These are phyloP conservation scores for Cantharis flavilabris DNA, from an alignment of 2,888 invertebrate species.

Conservation along the genomic window DNA sequence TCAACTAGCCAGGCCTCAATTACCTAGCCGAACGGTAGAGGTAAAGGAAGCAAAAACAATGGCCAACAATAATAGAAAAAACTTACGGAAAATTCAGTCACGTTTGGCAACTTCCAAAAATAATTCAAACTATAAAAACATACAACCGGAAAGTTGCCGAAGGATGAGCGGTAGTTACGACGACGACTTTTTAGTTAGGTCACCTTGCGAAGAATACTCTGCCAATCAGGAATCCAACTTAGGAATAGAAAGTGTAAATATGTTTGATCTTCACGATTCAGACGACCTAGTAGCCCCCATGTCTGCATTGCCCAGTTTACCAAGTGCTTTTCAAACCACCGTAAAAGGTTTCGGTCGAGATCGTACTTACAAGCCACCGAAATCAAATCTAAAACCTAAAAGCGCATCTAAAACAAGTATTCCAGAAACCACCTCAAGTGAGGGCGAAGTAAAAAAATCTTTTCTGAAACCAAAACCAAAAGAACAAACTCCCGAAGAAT, in stretches of 20 bases:
- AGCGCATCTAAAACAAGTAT: background rate
- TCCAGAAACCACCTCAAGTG: background rate
- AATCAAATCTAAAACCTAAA: conserved; percentile 44
- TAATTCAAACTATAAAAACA: background rate
- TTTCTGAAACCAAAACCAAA: conserved; percentile 45
- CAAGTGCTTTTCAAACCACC: conserved; percentile 56
- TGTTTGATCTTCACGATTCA: conserved; percentile 77
- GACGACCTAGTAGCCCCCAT: conserved; percentile 64
- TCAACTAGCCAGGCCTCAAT: conserved; percentile 77
- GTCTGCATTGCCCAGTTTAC: conserved; percentile 66
- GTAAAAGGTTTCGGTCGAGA: conserved; percentile 58
- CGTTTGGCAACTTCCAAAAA: conserved; percentile 54
- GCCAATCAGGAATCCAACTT: background rate
- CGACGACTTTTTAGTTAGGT: background rate
- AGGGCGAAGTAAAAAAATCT: conserved; percentile 30
- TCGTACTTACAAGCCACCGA: conserved; percentile 57
- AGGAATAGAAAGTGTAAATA: conserved; percentile 50
- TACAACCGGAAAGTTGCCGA: background rate
- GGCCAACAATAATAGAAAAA: conserved; percentile 68
- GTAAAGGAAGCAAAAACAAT: conserved; percentile 74
- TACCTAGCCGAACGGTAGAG: conserved; percentile 65
- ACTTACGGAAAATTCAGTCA: conserved; percentile 24
- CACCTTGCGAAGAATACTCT: background rate
- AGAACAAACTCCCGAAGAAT: conserved; percentile 58
- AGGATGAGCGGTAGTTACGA: background rate